Evolutionary conservation across 2,113 vertebrate species (phyloP), one percentile per base, ranked within the genome.

Genomic region (Notarius quadriscutis): DNA sequence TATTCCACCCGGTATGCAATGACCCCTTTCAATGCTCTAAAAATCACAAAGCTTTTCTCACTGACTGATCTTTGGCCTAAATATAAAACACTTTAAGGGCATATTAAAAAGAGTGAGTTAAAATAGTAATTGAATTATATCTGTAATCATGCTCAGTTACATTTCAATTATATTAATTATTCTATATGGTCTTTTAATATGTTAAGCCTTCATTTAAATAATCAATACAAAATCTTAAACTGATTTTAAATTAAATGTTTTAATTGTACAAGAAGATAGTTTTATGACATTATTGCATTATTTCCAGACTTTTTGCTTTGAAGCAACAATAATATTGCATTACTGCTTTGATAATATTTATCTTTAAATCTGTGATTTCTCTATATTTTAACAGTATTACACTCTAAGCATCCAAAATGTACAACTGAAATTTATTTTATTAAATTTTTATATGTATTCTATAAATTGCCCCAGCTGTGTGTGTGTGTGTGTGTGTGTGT

Each of bases 1-100:
- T 90, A 93, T 92, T 92, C 91, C 92, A 86, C 86, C 22, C 83
- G 88, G 92, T 91, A 81, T 90, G 86, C 75, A 18, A 51, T 88
- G 89, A 86, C 88, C 87, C 86, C 85, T 88, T 91, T 91, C 88
- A 55, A 72, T 74, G 81, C 85, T 87, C 84, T 87, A 90, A 89
- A 92, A 92, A 91, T 75, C 84, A 91, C 89, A 84, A 81, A 79
- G 84, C 83, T 89, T 72, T 53, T 89, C 74, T 87, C 25, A 77
- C 79, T 79, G 74, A 90, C 27, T 83, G 80, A 86, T 86, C 84
- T 88, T 75, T 86, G 81, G 50, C 57, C 86, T 87, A 58, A 58
- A 87, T 83, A 63, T 87, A n/a, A 51, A 62, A 74, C 25, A 51
- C 25, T 72, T 63, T 62, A 74, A 74, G 80, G 79, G n/a, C 67